A percentile compares a stretch with the other conserved stretches of the same genome.
phyloP scores from a whole-genome alignment of 2,797 vertebrate species.

The Phaenicophaeus curvirostris region DNA sequence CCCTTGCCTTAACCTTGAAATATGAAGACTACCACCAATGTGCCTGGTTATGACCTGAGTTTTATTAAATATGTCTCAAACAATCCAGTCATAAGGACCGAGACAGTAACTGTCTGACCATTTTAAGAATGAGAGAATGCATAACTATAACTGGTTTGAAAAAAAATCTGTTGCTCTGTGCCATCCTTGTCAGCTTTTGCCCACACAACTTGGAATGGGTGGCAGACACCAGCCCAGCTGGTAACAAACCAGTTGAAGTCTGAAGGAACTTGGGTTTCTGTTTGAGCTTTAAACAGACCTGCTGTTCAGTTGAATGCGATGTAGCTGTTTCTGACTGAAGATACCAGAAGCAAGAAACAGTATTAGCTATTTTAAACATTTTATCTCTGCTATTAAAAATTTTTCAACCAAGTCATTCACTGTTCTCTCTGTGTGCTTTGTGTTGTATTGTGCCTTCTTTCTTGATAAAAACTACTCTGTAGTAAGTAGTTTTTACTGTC shows the following conservation, averaged over 20 bases:
- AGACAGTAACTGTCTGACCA: not conserved
- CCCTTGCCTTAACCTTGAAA: not conserved
- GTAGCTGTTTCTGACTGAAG: not conserved
- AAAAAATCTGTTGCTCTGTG: not conserved
- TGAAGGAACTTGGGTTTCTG: not conserved
- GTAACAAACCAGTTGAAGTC: not conserved
- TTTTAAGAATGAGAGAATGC: not conserved
- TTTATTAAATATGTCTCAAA: not conserved
- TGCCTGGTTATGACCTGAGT: not conserved
- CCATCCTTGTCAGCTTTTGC: not conserved
- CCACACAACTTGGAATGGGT: not conserved
- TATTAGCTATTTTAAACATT: not conserved
- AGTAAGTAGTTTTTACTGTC: slow-evolving; percentile 5
- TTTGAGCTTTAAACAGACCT: not conserved
- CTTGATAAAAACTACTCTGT: slow-evolving; percentile 14
- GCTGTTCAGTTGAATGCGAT: not conserved
- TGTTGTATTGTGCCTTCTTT: slow-evolving; percentile 2
- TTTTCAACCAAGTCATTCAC: not conserved
- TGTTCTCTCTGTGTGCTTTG: slow-evolving; percentile 1
- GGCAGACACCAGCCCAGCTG: not conserved
- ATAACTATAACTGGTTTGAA: not conserved
- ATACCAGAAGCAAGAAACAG: not conserved
- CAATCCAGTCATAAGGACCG: not conserved
- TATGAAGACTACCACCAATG: not conserved
- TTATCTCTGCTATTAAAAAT: not conserved